phyloP scores from a whole-genome alignment of 2,888 invertebrate species.

The Strigamia maritima region DNA sequence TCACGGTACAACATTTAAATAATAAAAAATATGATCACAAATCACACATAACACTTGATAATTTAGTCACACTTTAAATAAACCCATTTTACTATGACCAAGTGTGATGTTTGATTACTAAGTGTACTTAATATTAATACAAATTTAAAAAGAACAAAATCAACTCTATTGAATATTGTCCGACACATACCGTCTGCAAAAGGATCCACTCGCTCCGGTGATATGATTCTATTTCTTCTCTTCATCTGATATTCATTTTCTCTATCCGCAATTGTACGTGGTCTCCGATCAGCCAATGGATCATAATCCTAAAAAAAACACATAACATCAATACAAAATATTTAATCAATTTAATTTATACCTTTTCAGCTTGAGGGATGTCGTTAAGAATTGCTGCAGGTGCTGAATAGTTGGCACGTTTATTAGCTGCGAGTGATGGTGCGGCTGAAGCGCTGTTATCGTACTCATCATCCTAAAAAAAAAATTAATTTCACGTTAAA shows the following conservation, averaged over 20 bases:
- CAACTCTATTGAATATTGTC: not conserved
- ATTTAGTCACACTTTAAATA: not conserved
- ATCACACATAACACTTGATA: not conserved
- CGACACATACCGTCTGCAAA: conserved; percentile 86
- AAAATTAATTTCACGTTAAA: not conserved
- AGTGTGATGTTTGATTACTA: not conserved
- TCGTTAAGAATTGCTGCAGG: conserved; percentile 86
- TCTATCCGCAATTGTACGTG: conserved; percentile 89
- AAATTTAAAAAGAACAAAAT: not conserved
- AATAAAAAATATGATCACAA: not conserved
- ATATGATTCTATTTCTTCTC: conserved; percentile 79
- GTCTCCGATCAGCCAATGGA: conserved; percentile 86
- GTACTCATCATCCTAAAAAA: conserved; percentile 73
- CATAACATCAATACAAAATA: not conserved
- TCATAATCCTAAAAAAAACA: conserved; percentile 69
- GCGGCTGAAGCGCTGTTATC: conserved; percentile 55
- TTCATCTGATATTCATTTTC: conserved; percentile 95
- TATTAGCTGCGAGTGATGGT: conserved; percentile 54
- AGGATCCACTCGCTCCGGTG: conserved; percentile 94
- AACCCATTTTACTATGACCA: not conserved
- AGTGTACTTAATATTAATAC: not conserved
- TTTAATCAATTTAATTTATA: conserved; percentile 43
- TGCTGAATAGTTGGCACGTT: conserved; percentile 76
- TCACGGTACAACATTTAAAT: not conserved
- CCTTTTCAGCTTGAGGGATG: conserved; percentile 71